Evolutionary conservation across 2,888 invertebrate genomes (phyloP).

Genomic region (Acheta domesticus): DNA sequence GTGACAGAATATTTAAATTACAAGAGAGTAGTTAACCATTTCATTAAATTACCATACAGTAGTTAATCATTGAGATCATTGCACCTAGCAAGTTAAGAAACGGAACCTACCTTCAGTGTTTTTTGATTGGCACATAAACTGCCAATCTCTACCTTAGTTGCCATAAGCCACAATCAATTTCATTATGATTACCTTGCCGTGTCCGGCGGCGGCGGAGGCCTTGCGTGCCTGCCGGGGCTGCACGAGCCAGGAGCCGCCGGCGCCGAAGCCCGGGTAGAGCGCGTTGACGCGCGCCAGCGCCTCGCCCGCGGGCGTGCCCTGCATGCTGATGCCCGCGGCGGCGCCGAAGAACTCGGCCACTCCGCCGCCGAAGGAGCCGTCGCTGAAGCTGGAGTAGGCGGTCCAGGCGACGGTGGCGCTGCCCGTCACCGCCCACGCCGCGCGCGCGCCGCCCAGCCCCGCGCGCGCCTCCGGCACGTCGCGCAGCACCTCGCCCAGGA

Average conservation of each 20-base stretch:
- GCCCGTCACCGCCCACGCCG: background rate
- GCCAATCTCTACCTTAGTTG: too few relatives aligned
- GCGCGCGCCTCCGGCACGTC: background rate
- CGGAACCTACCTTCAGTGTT: too few relatives aligned
- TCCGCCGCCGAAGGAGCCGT: conserved; percentile 10
- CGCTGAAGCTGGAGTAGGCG: background rate
- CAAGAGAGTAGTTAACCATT: too few relatives aligned
- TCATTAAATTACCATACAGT: too few relatives aligned
- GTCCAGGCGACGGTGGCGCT: background rate
- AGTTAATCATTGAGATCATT: too few relatives aligned
- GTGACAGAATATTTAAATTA: too few relatives aligned
- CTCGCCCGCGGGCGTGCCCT: too few relatives aligned
- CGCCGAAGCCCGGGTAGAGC: conserved; percentile 4
- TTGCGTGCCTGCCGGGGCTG: background rate
- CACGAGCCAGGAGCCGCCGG: background rate
- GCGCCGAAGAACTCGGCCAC: conserved; percentile 20
- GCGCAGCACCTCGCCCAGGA: background rate
- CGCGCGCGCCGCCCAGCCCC: background rate
- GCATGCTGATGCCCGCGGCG: background rate
- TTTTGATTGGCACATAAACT: too few relatives aligned
- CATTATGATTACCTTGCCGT: too few relatives aligned
- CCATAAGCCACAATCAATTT: too few relatives aligned
- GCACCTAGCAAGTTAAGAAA: too few relatives aligned
- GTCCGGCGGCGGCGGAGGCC: background rate
- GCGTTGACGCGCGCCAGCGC: background rate